Base-by-base conservation (phyloP, 2,113 vertebrate genomes). In the Pedionomus torquatus region DNA sequence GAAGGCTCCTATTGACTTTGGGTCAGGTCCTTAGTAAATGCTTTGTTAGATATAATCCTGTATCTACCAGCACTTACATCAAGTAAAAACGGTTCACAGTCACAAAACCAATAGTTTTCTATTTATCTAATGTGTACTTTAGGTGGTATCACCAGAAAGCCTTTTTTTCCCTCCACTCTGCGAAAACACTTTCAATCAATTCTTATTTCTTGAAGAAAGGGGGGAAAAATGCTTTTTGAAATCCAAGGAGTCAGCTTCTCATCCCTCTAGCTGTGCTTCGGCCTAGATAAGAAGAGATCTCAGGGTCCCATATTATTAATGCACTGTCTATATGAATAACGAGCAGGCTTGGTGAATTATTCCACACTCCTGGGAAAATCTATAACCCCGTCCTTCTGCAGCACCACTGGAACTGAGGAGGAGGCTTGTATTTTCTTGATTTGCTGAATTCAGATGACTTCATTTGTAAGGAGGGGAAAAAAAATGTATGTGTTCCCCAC, bases 241-340 rank as follows among this genome's bases (percentile, higher is more conserved):
- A 98, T 97, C 96, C 97, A 97, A 97, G 91, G 95, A 98, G 97
- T 98, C 98, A 98, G 97, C 93, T 98, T 91, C 96, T 98, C 96
- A 97, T 98, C 97, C 97, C 95, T 98, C 93, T 97, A 97, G 97
- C 97, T 95, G 94, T 95, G 91, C 89, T 97, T 91, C 95, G 94
- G 97, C 98, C 98, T 98, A 98, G 98, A 99, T 98, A 98, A 98
- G 98, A 96, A 96, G 97, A 97, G 97, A 97, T 99, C 98, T 98
- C 97, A 98, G 95, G 98, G 97, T 97, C 98, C 96, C 91, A 8
- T 60, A 87, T 98, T 99, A 99, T 99, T 99, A 99, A 99, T 99
- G 98, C 95, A 92, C 98, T 99, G 97, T 99, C 98, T 97, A 90
- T 97, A 98, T 99, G 98, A 99, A 98, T 98, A 99, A 99, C 44